phyloP scores from a whole-genome alignment of 2,888 invertebrate genomes.

The Ectemnius continuus region DNA sequence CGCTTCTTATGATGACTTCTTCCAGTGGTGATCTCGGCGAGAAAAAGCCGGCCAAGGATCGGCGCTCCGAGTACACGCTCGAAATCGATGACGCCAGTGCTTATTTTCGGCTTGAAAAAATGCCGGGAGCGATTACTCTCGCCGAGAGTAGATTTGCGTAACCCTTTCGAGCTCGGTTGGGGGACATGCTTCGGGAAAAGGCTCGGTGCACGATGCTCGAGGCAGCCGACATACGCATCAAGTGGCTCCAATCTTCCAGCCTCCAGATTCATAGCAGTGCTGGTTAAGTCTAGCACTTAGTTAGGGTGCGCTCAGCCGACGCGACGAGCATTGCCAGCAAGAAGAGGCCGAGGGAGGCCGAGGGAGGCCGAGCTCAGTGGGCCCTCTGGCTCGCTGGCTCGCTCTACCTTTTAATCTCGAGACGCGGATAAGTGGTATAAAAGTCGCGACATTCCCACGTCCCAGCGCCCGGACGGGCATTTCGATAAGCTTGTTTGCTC shows the following conservation, averaged over 20 bases:
- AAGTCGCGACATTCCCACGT: conserved; percentile 74
- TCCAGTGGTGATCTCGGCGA: not conserved
- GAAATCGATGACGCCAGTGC: conserved; percentile 2
- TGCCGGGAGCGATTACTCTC: not conserved
- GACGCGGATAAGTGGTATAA: conserved; percentile 70
- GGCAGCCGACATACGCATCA: no score
- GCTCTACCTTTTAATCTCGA: conserved; percentile 66
- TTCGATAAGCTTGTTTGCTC: conserved; percentile 72
- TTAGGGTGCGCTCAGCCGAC: not conserved
- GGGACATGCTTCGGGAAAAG: no score
- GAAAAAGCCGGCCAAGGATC: conserved; percentile 17
- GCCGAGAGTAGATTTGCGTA: not conserved
- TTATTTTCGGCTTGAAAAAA: not conserved
- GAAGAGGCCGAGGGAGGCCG: conserved; percentile 4
- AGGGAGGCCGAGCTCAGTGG: not conserved
- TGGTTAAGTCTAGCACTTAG: not conserved
- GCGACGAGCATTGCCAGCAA: not conserved
- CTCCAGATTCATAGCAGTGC: no score
- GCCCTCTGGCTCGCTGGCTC: no score
- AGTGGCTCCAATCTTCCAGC: no score
- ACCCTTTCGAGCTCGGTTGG: not conserved
- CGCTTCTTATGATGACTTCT: not conserved
- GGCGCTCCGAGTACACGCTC: not conserved
- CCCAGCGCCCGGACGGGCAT: conserved; percentile 51
- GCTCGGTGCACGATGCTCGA: no score